Conservation (phyloP, 2,113 vertebrate species). For the Silurus meridionalis region DNA sequence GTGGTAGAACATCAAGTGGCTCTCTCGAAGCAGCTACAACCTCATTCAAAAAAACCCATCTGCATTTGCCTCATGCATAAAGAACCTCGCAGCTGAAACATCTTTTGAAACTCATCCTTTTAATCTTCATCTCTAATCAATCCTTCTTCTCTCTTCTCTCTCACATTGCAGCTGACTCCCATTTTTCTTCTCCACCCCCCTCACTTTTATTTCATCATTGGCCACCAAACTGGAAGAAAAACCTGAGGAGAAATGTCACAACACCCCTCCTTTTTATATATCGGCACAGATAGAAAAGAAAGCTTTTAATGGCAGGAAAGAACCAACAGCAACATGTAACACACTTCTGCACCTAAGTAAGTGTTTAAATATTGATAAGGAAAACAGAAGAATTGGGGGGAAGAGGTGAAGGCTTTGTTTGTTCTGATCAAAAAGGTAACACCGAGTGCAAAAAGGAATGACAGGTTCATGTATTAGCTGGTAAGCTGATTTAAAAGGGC, state of each 20-base stretch:
- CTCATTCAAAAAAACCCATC: neutral
- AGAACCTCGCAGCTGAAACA: neutral
- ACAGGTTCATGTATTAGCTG: neutral
- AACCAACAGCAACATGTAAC: neutral
- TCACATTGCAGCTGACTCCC: neutral
- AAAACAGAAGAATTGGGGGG: neutral
- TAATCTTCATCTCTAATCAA: neutral
- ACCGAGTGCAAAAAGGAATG: neutral
- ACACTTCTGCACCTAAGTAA: neutral
- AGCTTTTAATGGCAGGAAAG: neutral
- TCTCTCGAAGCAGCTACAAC: neutral
- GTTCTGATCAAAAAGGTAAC: neutral
- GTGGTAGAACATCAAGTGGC: neutral
- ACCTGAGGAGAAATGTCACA: too few relatives aligned
- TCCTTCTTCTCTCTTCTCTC: neutral
- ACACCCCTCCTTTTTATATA: neutral
- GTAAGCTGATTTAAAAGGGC: neutral
- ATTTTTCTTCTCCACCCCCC: too few relatives aligned
- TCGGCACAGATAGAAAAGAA: neutral
- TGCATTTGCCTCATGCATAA: neutral
- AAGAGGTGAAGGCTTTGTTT: neutral
- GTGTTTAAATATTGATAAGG: neutral
- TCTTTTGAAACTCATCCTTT: conserved; percentile 12
- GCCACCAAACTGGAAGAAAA: neutral
- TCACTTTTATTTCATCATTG: neutral